A percentile compares a stretch with the other conserved stretches of the same genome.
Evolutionary conservation across 2,888 invertebrate genomes (phyloP).

Genomic region (Ichneumoninae sp.): DNA sequence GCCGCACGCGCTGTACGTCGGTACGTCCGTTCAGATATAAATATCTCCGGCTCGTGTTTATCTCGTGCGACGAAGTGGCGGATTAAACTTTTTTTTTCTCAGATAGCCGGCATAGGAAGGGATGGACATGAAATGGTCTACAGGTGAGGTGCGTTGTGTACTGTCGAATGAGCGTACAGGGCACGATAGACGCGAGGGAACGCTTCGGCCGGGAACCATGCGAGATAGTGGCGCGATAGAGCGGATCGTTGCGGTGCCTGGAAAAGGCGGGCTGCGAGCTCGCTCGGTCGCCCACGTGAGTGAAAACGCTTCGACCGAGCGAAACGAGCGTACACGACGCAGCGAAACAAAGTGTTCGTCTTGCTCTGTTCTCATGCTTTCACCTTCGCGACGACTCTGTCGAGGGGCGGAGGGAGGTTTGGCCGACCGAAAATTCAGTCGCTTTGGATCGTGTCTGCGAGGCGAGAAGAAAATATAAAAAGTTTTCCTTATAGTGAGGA

Average conservation of each 20-base stretch:
- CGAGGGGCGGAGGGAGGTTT: too few relatives aligned
- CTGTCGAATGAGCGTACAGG: neutral
- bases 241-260: neutral
- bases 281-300: conserved; percentile 6
- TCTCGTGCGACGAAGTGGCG: neutral
- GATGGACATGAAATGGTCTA: neutral
- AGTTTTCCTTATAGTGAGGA: too few relatives aligned
- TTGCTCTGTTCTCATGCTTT: too few relatives aligned
- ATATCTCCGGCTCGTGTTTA: conserved; percentile 30
- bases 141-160: neutral
- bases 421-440: too few relatives aligned
- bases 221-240: neutral
- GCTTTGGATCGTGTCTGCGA: too few relatives aligned
- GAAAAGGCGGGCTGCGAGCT: conserved; percentile 9
- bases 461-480: too few relatives aligned
- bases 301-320: neutral
- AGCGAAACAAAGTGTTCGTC: too few relatives aligned
- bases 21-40: conserved; percentile 15
- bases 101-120: neutral
- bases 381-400: too few relatives aligned
- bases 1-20: neutral
- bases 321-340: neutral
- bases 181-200: neutral
- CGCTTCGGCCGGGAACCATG: neutral
- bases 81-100: neutral